Conservation (phyloP, 2,888 invertebrate species). For the Hyppa rectilinea region DNA sequence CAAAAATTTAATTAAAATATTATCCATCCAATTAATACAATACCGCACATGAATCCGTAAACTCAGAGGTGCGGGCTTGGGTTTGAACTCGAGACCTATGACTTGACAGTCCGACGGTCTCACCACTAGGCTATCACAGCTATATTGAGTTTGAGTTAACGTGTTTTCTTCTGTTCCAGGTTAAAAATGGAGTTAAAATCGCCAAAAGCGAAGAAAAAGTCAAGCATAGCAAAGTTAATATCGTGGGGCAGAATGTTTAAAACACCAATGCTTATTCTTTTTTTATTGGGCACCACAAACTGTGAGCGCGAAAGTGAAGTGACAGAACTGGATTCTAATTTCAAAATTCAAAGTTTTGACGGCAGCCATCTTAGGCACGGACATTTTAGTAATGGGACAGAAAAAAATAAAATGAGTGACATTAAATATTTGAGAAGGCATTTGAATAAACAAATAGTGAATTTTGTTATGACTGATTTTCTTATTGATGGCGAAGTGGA, state of each 20-base stretch:
- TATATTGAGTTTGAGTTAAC: too few species aligned
- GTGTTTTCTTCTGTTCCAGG: constrained; percentile 73
- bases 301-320: constrained; percentile 80
- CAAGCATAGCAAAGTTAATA: constrained; percentile 75
- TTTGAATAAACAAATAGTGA: constrained; percentile 86
- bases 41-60: too few species aligned
- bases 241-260: constrained; percentile 84
- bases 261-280: constrained; percentile 81
- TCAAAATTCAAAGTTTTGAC: constrained; percentile 59
- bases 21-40: too few species aligned
- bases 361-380: constrained; percentile 73
- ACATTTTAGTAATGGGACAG: constrained; percentile 74
- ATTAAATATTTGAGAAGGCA: constrained; percentile 84
- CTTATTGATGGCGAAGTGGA: constrained; percentile 94
- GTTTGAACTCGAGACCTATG: too few species aligned
- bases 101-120: too few species aligned
- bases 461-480: constrained; percentile 92
- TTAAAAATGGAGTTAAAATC: constrained; percentile 86
- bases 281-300: constrained; percentile 83
- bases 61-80: too few species aligned
- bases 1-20: too few species aligned
- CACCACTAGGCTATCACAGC: too few species aligned
- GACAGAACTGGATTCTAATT: constrained; percentile 68
- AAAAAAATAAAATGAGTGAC: constrained; percentile 79
- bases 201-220: constrained; percentile 87